These are phyloP conservation scores for Sphecodes monilicornis DNA, from an alignment of 2,888 invertebrate species.

Conservation along the genomic window DNA sequence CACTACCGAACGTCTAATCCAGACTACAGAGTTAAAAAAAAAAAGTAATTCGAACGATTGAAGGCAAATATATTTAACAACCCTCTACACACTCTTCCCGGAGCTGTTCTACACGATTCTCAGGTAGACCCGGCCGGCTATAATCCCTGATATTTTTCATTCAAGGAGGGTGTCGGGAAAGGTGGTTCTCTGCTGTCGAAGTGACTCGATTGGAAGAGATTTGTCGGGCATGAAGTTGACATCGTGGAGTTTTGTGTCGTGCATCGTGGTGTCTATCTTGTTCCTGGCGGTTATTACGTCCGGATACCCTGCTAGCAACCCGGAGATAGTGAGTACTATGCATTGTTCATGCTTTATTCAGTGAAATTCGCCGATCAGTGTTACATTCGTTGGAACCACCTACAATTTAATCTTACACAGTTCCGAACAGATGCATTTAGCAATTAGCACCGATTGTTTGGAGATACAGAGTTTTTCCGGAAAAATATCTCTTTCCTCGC, in stretches of 20 bases:
- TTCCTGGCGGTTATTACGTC: slow-evolving; percentile 69
- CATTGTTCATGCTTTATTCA: background rate
- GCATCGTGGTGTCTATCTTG: slow-evolving; percentile 65
- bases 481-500: background rate
- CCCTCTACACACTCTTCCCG: background rate
- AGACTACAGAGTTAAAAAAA: no score
- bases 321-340: slow-evolving; percentile 80
- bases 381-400: background rate
- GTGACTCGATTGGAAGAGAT: background rate
- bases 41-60: slow-evolving; percentile 9
- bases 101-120: background rate
- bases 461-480: background rate
- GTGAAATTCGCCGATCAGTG: no score
- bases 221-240: slow-evolving; percentile 73
- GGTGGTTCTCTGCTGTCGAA: background rate
- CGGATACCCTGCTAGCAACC: slow-evolving; percentile 80
- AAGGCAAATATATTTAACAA: background rate
- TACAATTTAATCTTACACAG: background rate
- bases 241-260: slow-evolving; percentile 50
- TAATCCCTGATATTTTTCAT: slow-evolving; percentile 13
- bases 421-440: background rate
- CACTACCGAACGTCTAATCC: background rate
- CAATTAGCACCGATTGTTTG: background rate
- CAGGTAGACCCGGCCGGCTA: background rate
- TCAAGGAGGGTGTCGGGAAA: background rate